These are phyloP conservation scores for Addax nasomaculatus DNA, from an alignment of 2,113 vertebrate genomes.

Conservation along the genomic window DNA sequence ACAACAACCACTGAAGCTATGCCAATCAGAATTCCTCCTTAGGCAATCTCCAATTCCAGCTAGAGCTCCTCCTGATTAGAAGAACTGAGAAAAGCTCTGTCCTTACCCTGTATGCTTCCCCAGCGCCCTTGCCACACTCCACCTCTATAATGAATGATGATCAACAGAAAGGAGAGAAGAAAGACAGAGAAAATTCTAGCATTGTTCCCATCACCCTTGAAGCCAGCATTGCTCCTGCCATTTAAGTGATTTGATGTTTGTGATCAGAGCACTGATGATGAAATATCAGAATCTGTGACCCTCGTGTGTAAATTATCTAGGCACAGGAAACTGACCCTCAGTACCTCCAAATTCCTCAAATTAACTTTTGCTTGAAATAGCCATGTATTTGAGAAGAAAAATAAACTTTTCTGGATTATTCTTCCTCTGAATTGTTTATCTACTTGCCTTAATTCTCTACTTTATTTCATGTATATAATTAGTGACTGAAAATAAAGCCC, in stretches of 20 bases:
- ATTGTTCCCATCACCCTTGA: not conserved
- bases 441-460: not conserved
- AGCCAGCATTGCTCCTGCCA: not conserved
- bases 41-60: not conserved
- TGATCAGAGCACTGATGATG: not conserved
- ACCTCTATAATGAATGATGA: not conserved
- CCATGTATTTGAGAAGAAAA: not conserved
- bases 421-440: not conserved
- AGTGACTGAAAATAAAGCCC: not conserved
- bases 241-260: not conserved
- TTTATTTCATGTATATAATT: not conserved
- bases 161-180: not conserved
- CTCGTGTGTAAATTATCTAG: not conserved
- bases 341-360: not conserved
- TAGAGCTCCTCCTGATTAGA: not conserved
- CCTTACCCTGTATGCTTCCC: not conserved
- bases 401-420: not conserved
- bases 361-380: slow-evolving; percentile 7
- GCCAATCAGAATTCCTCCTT: not conserved
- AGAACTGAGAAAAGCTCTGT: not conserved
- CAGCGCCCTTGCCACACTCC: rapidly evolving
- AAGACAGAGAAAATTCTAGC: not conserved
- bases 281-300: not conserved
- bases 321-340: not conserved
- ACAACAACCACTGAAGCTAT: not conserved